Evolutionary conservation across 2,888 invertebrate genomes (phyloP), one percentile per base, ranked within the genome.

Genomic region (Cecidostiba fungosa): DNA sequence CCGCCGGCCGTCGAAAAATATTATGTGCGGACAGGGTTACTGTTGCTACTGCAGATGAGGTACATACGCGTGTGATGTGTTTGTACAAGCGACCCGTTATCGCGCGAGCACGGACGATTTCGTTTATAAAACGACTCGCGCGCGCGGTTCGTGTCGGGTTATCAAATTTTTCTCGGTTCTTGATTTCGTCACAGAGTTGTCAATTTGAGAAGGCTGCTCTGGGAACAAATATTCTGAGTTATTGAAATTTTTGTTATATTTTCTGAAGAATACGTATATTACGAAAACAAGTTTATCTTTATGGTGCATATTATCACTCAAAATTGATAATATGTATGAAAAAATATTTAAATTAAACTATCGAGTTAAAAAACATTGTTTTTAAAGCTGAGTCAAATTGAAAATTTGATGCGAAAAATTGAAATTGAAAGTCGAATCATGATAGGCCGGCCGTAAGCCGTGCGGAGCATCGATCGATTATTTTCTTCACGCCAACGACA

Each of bases 1-100:
- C 66, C 10, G 50, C 62, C 62, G n/a, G 62, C 19, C 39, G 36
- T 19, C 32, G 50, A 54, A 47, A 73, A 26, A 80, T 77, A 66
- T 80, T 62, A n/a, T 47, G n/a, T 72, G 19, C 3, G 19, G 16
- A 50, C 50, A 5, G 50, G 50, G 50, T 3, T 19, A 50, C 50
- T 59, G 54, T 5, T 59, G 29, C 0, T 14, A 29, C 12, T 12
- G 26, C 26, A 23, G 66, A 29, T 4, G 26, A 12, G 10, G 4
- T 66, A n/a, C 23, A n/a, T 26, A 23, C 16, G 16, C 23, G 29
- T 3, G n/a, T 5, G 23, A 23, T 23, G 23, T 23, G 59, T 23
- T 10, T 26, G 8, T 26, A 14, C 29, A 14, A 29, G 14, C 66
- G 4, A 8, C 0, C 10, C 62, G 6, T 62, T 62, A 62, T 26